A percentile compares a stretch with the other conserved stretches of the same genome.
Evolutionary conservation across 2,113 vertebrate genomes (phyloP).

Genomic region (Colinus virginianus): DNA sequence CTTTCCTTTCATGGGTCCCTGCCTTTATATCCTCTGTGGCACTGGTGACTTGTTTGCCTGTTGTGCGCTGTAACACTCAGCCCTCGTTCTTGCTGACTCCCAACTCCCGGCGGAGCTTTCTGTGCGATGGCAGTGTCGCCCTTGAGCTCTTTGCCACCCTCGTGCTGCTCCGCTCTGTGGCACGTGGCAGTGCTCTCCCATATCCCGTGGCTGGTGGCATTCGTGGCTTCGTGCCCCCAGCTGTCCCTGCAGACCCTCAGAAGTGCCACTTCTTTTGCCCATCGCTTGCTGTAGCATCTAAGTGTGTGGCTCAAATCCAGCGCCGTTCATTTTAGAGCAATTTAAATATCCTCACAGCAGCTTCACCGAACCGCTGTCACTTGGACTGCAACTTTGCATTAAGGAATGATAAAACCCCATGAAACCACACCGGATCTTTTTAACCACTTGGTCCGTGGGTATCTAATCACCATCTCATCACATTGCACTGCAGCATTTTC

Average conservation of each 20-base stretch:
- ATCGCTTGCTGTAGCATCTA: accelerated
- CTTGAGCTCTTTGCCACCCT: accelerated
- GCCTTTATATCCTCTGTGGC: accelerated
- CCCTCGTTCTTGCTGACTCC: not conserved
- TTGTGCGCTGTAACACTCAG: accelerated
- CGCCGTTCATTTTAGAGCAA: not conserved
- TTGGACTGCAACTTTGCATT: not conserved
- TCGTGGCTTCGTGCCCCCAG: not conserved
- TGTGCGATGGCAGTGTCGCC: accelerated
- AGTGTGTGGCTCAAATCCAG: not conserved
- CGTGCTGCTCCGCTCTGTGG: not conserved
- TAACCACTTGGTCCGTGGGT: not conserved
- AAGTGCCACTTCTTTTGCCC: not conserved
- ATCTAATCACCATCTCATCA: not conserved
- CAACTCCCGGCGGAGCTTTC: accelerated
- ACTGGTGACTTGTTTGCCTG: not conserved
- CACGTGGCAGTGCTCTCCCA: accelerated
- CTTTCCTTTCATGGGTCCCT: not conserved
- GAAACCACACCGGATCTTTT: not conserved
- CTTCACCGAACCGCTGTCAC: not conserved
- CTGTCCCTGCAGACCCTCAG: accelerated
- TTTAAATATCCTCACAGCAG: not conserved
- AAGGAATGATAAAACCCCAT: not conserved
- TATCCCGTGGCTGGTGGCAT: accelerated
- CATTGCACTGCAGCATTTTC: not conserved